Conservation (phyloP, 2,888 invertebrate genomes). For the Boloria euphrosyne region DNA sequence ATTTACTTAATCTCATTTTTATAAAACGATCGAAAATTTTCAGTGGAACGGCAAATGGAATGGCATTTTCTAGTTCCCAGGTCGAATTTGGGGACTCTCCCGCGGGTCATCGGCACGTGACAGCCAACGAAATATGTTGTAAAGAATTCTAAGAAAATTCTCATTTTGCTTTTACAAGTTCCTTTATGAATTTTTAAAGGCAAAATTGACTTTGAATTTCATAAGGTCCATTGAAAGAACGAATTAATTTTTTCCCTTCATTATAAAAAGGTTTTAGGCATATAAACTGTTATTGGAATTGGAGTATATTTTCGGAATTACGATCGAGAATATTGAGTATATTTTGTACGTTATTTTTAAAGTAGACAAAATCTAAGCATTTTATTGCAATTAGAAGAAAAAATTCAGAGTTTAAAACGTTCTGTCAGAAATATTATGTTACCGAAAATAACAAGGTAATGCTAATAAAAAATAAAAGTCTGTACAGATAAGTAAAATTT, state of each 20-base stretch:
- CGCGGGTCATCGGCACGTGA: constrained; percentile 50
- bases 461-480: too few relatives aligned
- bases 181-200: constrained; percentile 47
- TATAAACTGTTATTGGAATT: constrained; percentile 24
- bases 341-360: neutral
- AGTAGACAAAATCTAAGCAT: neutral
- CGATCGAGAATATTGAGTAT: constrained; percentile 4
- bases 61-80: constrained; percentile 55
- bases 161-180: constrained; percentile 39
- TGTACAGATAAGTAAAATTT: too few relatives aligned
- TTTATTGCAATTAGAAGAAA: neutral
- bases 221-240: constrained; percentile 21
- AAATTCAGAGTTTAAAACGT: too few relatives aligned
- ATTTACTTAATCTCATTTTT: constrained; percentile 19
- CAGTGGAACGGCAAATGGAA: constrained; percentile 45
- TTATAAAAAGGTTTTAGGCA: constrained; percentile 25
- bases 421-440: too few relatives aligned
- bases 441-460: too few relatives aligned
- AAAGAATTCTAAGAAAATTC: constrained; percentile 48
- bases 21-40: constrained; percentile 31
- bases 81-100: constrained; percentile 57
- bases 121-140: constrained; percentile 49
- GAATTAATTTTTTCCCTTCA: constrained; percentile 22
- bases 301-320: constrained; percentile 9
- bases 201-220: constrained; percentile 36